phyloP scores from a whole-genome alignment of 2,797 vertebrate species.

The Sitta carolinensis region DNA sequence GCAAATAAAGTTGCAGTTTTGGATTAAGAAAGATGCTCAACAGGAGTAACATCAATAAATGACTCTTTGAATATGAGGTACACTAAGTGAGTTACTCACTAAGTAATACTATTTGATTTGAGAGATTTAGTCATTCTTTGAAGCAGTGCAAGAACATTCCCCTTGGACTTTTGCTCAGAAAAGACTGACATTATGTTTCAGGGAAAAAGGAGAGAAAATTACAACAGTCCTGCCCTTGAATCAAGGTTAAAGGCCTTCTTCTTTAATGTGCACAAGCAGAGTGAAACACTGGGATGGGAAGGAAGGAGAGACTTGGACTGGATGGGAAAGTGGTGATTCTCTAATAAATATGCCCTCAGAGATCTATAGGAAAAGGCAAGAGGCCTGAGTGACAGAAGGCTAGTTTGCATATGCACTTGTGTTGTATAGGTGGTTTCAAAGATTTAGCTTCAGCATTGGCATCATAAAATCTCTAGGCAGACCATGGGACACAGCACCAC shows the following conservation, averaged over 20 bases:
- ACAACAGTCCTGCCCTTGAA: background rate
- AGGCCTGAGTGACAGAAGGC: background rate
- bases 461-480: background rate
- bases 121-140: background rate
- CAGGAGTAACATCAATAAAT: background rate
- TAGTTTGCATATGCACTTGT: background rate
- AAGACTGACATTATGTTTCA: background rate
- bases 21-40: background rate
- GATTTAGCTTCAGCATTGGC: background rate
- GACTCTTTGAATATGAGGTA: background rate
- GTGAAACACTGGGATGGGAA: background rate
- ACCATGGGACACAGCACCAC: background rate
- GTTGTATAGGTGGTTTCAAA: background rate
- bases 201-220: background rate
- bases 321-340: background rate
- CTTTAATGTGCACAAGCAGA: background rate
- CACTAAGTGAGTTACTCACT: background rate
- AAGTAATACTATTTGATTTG: background rate
- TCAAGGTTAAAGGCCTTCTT: background rate
- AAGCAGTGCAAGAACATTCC: background rate
- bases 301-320: background rate
- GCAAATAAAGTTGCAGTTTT: background rate
- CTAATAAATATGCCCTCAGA: background rate
- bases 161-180: background rate
- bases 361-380: background rate